phyloP scores from a whole-genome alignment of 2,797 vertebrate genomes.

The Potorous gilbertii region DNA sequence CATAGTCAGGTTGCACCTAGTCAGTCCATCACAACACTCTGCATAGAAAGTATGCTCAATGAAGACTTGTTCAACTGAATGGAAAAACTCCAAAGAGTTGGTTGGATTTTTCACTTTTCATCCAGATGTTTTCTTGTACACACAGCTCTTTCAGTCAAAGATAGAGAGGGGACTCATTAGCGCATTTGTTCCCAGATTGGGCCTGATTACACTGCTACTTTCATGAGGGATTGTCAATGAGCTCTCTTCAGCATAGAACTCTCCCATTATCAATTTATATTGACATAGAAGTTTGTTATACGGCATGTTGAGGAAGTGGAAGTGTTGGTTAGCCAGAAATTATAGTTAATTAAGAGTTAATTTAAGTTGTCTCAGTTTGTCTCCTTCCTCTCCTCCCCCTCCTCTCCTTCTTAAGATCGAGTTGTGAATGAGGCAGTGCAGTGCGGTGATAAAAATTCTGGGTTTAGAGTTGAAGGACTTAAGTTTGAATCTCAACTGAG shows the following conservation, averaged over 20 bases:
- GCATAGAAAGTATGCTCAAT: neutral
- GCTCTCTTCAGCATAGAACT: neutral
- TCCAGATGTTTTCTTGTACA: constrained; percentile 8
- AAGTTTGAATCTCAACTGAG: neutral
- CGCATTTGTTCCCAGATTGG: neutral
- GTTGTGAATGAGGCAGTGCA: neutral
- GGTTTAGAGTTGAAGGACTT: neutral
- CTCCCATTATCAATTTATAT: neutral
- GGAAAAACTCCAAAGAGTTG: neutral
- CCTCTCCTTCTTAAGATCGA: neutral
- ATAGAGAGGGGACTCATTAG: constrained; percentile 1
- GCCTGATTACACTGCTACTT: neutral
- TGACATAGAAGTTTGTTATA: constrained; percentile 22
- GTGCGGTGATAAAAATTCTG: neutral
- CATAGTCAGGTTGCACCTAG: constrained; percentile 9
- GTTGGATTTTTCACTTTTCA: neutral
- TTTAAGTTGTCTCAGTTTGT: constrained; percentile 21
- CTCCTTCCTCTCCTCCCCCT: neutral
- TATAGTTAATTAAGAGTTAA: constrained; percentile 9
- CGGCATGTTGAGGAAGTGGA: neutral
- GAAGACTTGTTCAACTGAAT: neutral
- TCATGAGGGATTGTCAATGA: neutral
- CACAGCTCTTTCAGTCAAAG: neutral
- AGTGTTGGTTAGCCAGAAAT: constrained; percentile 1
- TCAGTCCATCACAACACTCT: neutral